Evolutionary conservation across 2,888 invertebrate genomes (phyloP).

Genomic region (Slavum lentiscoides): DNA sequence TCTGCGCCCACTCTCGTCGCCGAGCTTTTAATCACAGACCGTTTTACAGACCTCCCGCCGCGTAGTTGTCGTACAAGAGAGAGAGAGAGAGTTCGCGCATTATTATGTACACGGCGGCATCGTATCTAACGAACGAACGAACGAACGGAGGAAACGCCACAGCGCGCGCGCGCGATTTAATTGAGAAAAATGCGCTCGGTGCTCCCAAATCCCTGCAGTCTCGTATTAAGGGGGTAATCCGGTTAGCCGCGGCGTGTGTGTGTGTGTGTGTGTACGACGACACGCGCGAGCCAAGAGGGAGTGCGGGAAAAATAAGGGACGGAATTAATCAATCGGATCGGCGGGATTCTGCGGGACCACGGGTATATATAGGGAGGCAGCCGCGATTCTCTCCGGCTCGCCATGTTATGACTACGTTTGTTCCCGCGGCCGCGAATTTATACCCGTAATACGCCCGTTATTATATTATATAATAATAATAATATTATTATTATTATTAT

Average conservation of each 20-base stretch:
- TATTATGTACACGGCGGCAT: neutral
- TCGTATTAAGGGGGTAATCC: constrained; percentile 29
- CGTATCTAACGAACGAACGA: neutral
- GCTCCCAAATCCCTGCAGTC: constrained; percentile 11
- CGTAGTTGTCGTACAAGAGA: constrained; percentile 12
- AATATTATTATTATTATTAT: no score
- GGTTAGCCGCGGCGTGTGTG: constrained; percentile 37
- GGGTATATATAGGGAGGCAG: neutral
- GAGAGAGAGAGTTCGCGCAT: neutral
- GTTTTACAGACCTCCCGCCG: constrained; percentile 45
- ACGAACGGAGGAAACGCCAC: neutral
- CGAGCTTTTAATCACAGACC: constrained; percentile 45
- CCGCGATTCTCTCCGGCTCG: neutral
- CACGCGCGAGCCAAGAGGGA: neutral
- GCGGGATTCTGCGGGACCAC: constrained; percentile 21
- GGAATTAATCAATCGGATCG: constrained; percentile 52
- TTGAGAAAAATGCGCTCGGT: constrained; percentile 43
- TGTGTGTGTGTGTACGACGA: neutral
- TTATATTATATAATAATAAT: neutral
- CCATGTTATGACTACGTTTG: neutral
- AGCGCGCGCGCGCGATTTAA: constrained; percentile 18
- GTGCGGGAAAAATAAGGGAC: constrained; percentile 35
- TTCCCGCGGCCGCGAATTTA: neutral
- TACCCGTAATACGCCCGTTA: neutral
- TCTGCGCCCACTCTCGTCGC: no score